These are phyloP conservation scores for Spea multiplicata DNA, from an alignment of 2,113 vertebrate genomes.

Conservation along the genomic window DNA sequence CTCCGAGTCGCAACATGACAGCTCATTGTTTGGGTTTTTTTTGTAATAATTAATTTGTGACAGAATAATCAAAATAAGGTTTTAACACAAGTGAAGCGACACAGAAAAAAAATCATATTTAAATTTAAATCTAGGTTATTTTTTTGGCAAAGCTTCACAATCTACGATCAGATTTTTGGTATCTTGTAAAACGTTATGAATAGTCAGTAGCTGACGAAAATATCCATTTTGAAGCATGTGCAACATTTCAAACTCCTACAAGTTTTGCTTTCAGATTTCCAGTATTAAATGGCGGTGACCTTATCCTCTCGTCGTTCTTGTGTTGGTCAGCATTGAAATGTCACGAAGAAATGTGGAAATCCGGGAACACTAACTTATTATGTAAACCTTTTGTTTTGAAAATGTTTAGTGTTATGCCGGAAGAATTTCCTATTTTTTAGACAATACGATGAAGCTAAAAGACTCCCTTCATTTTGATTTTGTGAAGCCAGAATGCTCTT, in stretches of 20 bases:
- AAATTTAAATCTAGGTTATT: conserved; percentile 29
- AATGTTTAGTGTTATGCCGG: neutral
- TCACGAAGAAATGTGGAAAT: conserved; percentile 56
- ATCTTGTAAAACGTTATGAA: conserved; percentile 58
- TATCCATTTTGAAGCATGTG: conserved; percentile 53
- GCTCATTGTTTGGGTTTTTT: conserved; percentile 8
- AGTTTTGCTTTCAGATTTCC: conserved; percentile 58
- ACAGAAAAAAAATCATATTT: conserved; percentile 40
- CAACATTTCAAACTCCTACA: conserved; percentile 65
- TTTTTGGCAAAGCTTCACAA: conserved; percentile 54
- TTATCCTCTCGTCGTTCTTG: conserved; percentile 57
- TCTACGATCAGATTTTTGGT: conserved; percentile 55
- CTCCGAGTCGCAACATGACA: conserved; percentile 21
- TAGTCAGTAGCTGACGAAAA: conserved; percentile 57
- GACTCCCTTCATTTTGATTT: too few relatives aligned
- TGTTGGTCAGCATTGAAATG: conserved; percentile 64
- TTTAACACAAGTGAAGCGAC: conserved; percentile 45
- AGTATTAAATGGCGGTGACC: conserved; percentile 63
- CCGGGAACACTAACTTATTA: conserved; percentile 5
- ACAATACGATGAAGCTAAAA: too few relatives aligned
- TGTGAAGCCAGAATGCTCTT: too few relatives aligned
- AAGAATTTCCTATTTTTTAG: neutral
- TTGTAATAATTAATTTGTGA: conserved; percentile 6
- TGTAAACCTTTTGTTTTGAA: conserved; percentile 15
- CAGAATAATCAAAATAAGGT: conserved; percentile 38